Evolutionary conservation across 2,797 vertebrate species (phyloP), one percentile per base, ranked within the genome.

Genomic region (Pogonophryne albipinna): DNA sequence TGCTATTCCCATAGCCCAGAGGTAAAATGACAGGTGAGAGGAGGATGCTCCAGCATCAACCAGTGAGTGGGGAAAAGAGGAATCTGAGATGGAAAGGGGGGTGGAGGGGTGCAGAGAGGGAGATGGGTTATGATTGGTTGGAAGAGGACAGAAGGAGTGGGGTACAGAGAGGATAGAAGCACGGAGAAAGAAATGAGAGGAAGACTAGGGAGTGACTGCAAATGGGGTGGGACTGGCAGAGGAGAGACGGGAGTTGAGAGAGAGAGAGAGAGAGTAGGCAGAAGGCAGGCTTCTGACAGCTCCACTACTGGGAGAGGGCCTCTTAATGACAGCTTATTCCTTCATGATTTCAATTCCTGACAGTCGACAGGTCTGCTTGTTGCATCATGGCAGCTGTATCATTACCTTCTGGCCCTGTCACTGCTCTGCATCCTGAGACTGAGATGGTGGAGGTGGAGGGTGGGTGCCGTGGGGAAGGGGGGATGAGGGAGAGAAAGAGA

Each of bases 361-460:
- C 96, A 97, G 96, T 95, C 96, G 96, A 97, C 96, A 97, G 95
- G 94, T 95, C 96, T 95, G 95, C 95, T 96, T 95, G 96, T 96
- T 97, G 96, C 95, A 96, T 97, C 95, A 94, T 96, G 97, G 96
- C 96, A 97, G 96, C 96, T 96, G 95, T 96, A 96, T 97, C 96
- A 96, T 98, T 98, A 97, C 96, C 96, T 97, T 96, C 95, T 97
- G 96, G 95, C 96, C 96, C 95, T 98, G 96, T 97, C 96, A 97
- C 93, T 94, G 94, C 94, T 89, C 90, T 91, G 93, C 91, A 94
- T 92, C 90, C 87, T 82, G 87, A 91, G 84, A 91, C 86, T 85
- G 89, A 93, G 91, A 82, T 82, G 86, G 80, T 84, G 86, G 85
- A 78, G 58, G 82, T 89, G 86, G 87, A 92, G 86, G 87, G 85